Base-by-base conservation (phyloP, 2,888 invertebrate genomes). In the Frankliniella intonsa region DNA sequence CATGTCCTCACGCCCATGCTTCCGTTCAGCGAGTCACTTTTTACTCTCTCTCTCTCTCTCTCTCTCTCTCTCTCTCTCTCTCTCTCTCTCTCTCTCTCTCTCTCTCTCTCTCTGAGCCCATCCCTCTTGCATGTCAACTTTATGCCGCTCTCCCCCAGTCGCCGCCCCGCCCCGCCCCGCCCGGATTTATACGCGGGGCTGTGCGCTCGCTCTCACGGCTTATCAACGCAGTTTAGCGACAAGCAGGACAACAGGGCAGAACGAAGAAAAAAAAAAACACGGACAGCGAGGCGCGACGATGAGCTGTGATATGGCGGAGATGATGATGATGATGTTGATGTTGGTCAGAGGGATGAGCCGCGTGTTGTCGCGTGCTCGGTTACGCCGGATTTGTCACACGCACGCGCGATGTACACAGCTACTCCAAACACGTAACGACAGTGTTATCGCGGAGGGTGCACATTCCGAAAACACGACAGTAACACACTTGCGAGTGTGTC, bases 11-110 rank as follows among this genome's bases (percentile, higher is more conserved):
- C 62, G 62, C 62, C 62, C 62, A 62, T 62, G 19, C 62, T 62
- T n/a, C 62, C 62, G 62, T 62, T n/a, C 62, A 62, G 62, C 62
- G 19, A 62, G 62, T 62, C 62, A 62, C 62, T 62, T 62, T 62
- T 62, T 62, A 62, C 14, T 17, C 62, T 14, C 8, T 62, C 11
- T 62, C 62, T 14, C 62, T 62, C 62, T 10, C 62, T 3, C 55
- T 55, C 55, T 55, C 11, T 62, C 17, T 62, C 62, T 62, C 62
- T 62, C 17, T 62, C 11, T 17, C 62, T 62, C 62, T 17, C 17
- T 17, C 55, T 55, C 55, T 10, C 55, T 3, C 3, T 55, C 55
- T 55, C 10, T 55, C 11, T 17, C 62, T 62, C 62, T 17, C 17
- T 17, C 38, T 38, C 62, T 62, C 14, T 62, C 19, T 0, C 62